These are phyloP conservation scores for Harpagoxenus sublaevis DNA, from an alignment of 2,888 invertebrate species.

Conservation along the genomic window DNA sequence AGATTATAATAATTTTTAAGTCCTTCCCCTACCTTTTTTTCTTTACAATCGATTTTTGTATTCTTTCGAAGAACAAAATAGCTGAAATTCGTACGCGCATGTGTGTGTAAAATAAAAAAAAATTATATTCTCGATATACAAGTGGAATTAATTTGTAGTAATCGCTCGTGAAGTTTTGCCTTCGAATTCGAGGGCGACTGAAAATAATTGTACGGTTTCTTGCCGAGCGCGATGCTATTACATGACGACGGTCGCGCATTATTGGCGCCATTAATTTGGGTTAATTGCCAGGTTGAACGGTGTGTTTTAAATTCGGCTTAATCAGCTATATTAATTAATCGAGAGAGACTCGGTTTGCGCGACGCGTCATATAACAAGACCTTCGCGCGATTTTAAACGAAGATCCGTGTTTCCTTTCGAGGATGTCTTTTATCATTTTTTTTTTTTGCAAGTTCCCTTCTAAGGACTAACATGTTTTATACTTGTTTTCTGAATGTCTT, in stretches of 20 bases:
- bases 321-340: conserved; percentile 52
- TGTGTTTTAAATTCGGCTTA: conserved; percentile 49
- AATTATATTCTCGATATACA: conserved; percentile 73
- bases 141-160: conserved; percentile 62
- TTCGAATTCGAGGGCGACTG: conserved; percentile 1
- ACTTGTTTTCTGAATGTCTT: not conserved
- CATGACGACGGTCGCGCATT: conserved; percentile 32
- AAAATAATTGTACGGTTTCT: conserved; percentile 43
- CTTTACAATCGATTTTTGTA: not conserved
- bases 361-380: conserved; percentile 13
- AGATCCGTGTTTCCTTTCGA: conserved; percentile 12
- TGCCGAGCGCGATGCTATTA: conserved; percentile 1
- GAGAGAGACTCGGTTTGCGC: conserved; percentile 11
- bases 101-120: conserved; percentile 17
- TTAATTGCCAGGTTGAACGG: conserved; percentile 49
- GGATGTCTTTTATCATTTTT: not conserved
- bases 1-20: conserved; percentile 67
- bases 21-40: not conserved
- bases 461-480: not conserved
- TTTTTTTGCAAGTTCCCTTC: conserved; percentile 10
- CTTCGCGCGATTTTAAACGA: conserved; percentile 41
- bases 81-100: not conserved
- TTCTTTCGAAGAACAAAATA: conserved; percentile 5
- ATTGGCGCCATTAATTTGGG: conserved; percentile 53
- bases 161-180: conserved; percentile 9